Evolutionary conservation across 2,888 invertebrate species (phyloP), one percentile per base, ranked within the genome.

Genomic region (Selenia dentaria): DNA sequence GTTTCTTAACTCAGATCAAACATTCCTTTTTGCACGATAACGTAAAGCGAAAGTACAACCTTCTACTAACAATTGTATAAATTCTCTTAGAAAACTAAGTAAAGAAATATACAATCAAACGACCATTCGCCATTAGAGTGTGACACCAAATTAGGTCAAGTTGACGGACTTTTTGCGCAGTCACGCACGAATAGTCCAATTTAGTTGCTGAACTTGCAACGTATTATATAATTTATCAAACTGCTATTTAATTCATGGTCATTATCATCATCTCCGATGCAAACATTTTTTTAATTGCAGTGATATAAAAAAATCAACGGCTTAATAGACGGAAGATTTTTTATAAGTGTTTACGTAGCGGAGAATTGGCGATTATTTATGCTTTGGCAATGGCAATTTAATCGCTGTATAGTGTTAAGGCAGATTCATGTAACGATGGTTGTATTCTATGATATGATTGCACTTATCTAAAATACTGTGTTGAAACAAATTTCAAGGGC

Each of bases 151-250:
- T 61, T 85, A 57, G 86, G 88, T 80, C 86, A 86, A 86, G 84
- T 83, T 83, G 79, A 83, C 66, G 83, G 80, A 74, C 81, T 83
- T 84, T 85, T 84, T 83, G 57, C 69, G 61, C 62, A 63, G 80
- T 78, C 66, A 83, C 74, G 84, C 83, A 78, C 72, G 68, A 79
- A 60, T 71, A 74, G 61, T 57, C 74, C 66, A 70, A 62, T 78
- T 81, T 82, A 79, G 76, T 73, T 81, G 82, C 77, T 84, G 83
- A 87, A 85, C 83, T 80, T 75, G 69, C 54, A 59, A 73, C 62
- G 68, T 66, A 64, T 82, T 80, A 80, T 60, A 70, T 68, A 67
- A 69, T 64, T 48, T 59, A 56, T 29, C 52, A 27, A 46, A 56
- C 41, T 51, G 13, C 40, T 42, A 39, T 43, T 51, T 54, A 40